Evolutionary conservation across 2,113 vertebrate species (phyloP).

Genomic region (Vimba vimba): DNA sequence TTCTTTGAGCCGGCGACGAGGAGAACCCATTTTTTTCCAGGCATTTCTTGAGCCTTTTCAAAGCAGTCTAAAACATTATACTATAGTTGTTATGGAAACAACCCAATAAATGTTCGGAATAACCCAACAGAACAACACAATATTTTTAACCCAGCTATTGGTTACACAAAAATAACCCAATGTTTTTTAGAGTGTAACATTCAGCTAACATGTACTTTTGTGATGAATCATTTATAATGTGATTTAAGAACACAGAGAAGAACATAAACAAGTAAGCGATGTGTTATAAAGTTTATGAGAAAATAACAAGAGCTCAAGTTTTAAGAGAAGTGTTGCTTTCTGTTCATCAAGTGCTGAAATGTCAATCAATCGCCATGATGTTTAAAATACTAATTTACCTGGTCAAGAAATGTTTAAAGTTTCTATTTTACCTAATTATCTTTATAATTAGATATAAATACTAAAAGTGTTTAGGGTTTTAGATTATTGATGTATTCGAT

Average conservation of each 20-base stretch:
- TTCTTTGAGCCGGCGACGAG: not conserved
- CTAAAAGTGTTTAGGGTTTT: not conserved
- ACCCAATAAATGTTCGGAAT: too few species aligned
- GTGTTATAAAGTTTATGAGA: too few species aligned
- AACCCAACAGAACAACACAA: too few species aligned
- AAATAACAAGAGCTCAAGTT: not conserved
- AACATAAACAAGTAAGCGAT: not conserved
- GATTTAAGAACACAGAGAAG: too few species aligned
- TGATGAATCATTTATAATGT: not conserved
- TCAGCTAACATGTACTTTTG: not conserved
- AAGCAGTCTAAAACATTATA: not conserved
- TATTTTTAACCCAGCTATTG: too few species aligned
- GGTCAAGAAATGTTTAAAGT: too few species aligned
- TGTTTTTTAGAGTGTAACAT: too few species aligned
- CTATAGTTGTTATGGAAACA: too few species aligned
- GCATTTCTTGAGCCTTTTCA: not conserved
- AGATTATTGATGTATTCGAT: not conserved
- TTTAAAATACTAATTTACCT: not conserved
- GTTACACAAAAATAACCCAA: too few species aligned
- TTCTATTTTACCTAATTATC: not conserved
- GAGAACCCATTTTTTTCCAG: not conserved
- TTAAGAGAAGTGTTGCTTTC: not conserved
- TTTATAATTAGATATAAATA: not conserved
- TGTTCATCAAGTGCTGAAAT: not conserved
- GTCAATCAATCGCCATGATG: not conserved